Percentiles rank a stretch among this genome's conserved stretches.
phyloP scores from a whole-genome alignment of 2,888 invertebrate species.

The Colostygia pectinataria region DNA sequence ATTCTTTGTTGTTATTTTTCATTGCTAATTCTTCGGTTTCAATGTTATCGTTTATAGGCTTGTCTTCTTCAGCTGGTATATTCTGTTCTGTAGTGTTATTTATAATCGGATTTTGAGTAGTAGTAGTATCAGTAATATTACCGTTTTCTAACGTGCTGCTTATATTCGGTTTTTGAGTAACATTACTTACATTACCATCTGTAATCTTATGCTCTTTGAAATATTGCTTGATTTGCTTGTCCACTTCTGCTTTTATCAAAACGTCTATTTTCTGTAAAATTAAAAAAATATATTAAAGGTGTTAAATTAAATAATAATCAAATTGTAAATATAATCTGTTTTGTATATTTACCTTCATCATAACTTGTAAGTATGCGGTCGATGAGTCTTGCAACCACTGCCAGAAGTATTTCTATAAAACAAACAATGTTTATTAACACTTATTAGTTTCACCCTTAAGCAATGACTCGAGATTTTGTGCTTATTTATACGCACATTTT shows the following conservation, averaged over 20 bases:
- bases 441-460: too few species aligned
- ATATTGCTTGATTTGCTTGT: constrained; percentile 33
- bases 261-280: constrained; percentile 41
- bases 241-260: constrained; percentile 44
- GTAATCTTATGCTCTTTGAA: constrained; percentile 9
- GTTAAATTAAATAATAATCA: neutral
- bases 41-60: neutral
- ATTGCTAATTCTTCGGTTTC: constrained; percentile 13
- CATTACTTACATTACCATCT: neutral
- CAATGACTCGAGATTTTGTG: too few species aligned
- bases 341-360: constrained; percentile 41
- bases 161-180: neutral
- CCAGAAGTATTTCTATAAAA: constrained; percentile 53
- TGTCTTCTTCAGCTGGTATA: neutral
- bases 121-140: constrained; percentile 6
- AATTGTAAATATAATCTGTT: neutral
- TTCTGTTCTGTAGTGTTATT: constrained; percentile 3
- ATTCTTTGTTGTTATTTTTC: constrained; percentile 22
- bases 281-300: neutral
- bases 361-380: constrained; percentile 40
- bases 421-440: neutral
- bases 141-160: neutral
- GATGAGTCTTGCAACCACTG: constrained; percentile 47
- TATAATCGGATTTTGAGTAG: neutral
- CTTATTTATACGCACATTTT: constrained; percentile 36